Base-by-base conservation (phyloP, 2,888 invertebrate species). In the Podotricha telesiphe region DNA sequence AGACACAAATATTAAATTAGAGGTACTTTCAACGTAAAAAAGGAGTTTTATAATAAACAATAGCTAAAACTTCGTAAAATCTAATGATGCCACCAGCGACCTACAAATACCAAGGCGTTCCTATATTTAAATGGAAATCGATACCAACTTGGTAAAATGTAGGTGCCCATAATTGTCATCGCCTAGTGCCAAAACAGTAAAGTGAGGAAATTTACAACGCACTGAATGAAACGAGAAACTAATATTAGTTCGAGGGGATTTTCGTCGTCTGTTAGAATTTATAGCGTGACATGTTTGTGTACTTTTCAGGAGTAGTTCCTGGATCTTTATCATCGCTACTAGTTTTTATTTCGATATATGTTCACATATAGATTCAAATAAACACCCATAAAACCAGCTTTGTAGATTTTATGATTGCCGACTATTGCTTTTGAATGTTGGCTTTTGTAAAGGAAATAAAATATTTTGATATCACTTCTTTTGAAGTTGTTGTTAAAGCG, bases 101-200 rank as follows among this genome's bases (percentile, higher is more conserved):
- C 37, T 53, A 67, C 15, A 19, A 45, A 56, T 28, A 67, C 61
- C 50, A 64, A 70, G 70, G 53, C 42, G 58, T 69, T 45, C 58
- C 67, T 65, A 67, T 79, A 82, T 82, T 80, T 78, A 80, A 80
- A 77, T 70, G 67, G 65, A 73, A 72, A 72, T 70, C 79, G 77
- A 81, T 79, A 82, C 80, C 75, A 75, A 77, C 73, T 79, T 72
- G 82, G 62, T 62, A 79, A 84, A 85, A 83, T 79, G 78, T 80
- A 69, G 69, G 63, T 73, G 64, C 55, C 64, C 50, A 81, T 84
- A 79, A 81, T 85, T 84, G 87, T 82, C 79, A 77, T 74, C 72
- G 79, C 73, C 76, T 79, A 72, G 81, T 83, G 84, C 85, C 86
- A 86, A 82, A 85, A 84, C 84, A 77, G 79, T 87, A 84, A 87